A percentile compares a stretch with the other conserved stretches of the same genome.
Conservation (phyloP, 23 tunicate genomes). For the Aplidium turbinatum region DNA sequence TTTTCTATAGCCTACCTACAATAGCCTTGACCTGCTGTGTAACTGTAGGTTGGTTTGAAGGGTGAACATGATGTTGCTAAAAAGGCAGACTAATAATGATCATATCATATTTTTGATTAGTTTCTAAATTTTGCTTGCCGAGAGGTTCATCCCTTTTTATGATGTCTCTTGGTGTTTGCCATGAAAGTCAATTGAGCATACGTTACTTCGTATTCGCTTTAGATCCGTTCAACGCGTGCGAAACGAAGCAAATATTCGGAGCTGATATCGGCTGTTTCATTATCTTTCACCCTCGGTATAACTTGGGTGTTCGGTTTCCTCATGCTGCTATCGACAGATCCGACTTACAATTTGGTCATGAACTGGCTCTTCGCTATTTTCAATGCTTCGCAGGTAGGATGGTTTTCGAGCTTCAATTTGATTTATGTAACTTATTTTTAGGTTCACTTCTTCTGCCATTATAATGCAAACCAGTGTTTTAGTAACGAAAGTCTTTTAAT, state of each 20-base stretch:
- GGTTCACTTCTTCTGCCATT: not conserved
- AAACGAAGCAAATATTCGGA: conserved; percentile 27
- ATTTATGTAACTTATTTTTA: not conserved
- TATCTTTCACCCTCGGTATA: conserved; percentile 55
- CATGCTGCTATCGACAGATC: conserved; percentile 62
- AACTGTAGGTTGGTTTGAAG: no score
- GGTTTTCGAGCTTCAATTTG: not conserved
- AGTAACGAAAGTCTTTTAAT: no score
- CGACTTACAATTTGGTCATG: conserved; percentile 35
- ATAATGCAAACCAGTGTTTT: no score
- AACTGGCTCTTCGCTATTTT: conserved; percentile 67
- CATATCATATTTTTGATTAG: no score
- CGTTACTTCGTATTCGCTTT: not conserved
- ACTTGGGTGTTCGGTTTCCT: conserved; percentile 72
- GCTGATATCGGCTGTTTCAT: conserved; percentile 33
- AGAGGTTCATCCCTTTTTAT: no score
- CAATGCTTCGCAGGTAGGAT: conserved; percentile 57
- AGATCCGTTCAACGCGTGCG: conserved; percentile 51
- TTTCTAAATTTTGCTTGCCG: no score
- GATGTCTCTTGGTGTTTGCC: no score
- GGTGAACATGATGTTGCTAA: no score
- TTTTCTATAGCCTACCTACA: no score
- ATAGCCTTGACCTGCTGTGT: no score
- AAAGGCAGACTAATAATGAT: no score
- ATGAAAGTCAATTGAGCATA: no score